Evolutionary conservation across 2,888 invertebrate genomes (phyloP).

Genomic region (Epistrophe eligans): DNA sequence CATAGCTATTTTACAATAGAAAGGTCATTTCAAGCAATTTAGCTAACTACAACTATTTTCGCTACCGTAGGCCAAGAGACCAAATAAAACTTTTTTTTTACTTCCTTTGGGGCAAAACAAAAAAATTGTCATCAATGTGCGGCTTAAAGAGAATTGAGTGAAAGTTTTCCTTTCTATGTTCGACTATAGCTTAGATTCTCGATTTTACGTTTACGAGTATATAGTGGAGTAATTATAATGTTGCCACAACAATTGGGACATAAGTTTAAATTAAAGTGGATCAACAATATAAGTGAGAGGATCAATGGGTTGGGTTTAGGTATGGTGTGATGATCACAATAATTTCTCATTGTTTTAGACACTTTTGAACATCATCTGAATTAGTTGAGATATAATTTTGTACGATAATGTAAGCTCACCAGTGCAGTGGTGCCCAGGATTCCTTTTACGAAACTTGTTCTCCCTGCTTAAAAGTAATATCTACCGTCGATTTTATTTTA

Average conservation of each 20-base stretch:
- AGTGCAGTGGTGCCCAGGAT: too few species aligned
- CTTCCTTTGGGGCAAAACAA: conserved; percentile 27
- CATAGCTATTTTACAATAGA: conserved; percentile 17
- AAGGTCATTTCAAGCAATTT: conserved; percentile 32
- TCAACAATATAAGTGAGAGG: conserved; percentile 17
- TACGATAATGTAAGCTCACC: too few species aligned
- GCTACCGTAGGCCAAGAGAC: not conserved
- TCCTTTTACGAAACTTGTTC: too few species aligned
- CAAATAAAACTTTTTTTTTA: not conserved
- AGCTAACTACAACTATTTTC: not conserved
- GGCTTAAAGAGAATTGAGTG: not conserved
- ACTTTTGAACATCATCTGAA: not conserved
- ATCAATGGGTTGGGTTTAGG: not conserved
- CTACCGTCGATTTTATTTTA: too few species aligned
- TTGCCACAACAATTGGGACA: not conserved
- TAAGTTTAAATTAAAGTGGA: conserved; percentile 18
- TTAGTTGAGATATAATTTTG: too few species aligned
- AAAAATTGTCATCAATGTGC: conserved; percentile 20
- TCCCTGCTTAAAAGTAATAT: too few species aligned
- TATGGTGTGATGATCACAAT: too few species aligned
- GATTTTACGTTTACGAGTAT: not conserved
- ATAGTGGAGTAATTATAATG: not conserved
- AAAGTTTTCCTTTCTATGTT: conserved; percentile 36
- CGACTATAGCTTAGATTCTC: conserved; percentile 6
- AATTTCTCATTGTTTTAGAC: too few species aligned